These are phyloP conservation scores for Isurus oxyrinchus DNA, from an alignment of 2,113 vertebrate species.

Conservation along the genomic window DNA sequence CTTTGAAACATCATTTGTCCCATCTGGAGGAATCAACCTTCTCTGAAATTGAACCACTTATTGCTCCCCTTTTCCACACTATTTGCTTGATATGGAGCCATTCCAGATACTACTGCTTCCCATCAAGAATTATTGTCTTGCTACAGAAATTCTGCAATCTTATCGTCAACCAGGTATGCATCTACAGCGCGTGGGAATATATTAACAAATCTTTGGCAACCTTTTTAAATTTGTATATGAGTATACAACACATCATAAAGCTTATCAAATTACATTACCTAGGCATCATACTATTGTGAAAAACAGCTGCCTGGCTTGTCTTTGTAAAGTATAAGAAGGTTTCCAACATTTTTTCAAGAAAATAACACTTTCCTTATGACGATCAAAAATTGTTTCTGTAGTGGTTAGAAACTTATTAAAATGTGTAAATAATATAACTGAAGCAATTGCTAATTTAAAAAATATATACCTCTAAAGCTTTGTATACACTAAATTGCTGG, in stretches of 20 bases:
- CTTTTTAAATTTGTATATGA: not conserved
- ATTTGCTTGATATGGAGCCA: constrained; percentile 81
- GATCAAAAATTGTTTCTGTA: not conserved
- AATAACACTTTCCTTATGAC: not conserved
- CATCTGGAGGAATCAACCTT: constrained; percentile 61
- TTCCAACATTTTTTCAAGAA: not conserved
- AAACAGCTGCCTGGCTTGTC: not conserved
- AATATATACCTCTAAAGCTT: not conserved
- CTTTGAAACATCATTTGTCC: constrained; percentile 55
- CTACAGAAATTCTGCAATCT: constrained; percentile 76
- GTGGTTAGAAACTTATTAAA: not conserved
- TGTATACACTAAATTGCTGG: not conserved
- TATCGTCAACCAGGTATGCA: constrained; percentile 72
- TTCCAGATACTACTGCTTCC: constrained; percentile 65
- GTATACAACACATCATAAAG: not conserved
- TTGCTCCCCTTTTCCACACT: constrained; percentile 68
- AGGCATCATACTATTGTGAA: not conserved
- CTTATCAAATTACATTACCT: not conserved
- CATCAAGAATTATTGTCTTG: constrained; percentile 65
- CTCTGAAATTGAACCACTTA: constrained; percentile 55
- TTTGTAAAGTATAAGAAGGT: not conserved
- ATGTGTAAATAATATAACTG: not conserved
- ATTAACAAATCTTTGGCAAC: not conserved
- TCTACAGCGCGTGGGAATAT: not conserved
- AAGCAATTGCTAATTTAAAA: not conserved